A percentile compares a stretch with the other conserved stretches of the same genome.
Evolutionary conservation across 1,140 invertebrate genomes (phyloP).

Genomic region (Watersipora subatra): DNA sequence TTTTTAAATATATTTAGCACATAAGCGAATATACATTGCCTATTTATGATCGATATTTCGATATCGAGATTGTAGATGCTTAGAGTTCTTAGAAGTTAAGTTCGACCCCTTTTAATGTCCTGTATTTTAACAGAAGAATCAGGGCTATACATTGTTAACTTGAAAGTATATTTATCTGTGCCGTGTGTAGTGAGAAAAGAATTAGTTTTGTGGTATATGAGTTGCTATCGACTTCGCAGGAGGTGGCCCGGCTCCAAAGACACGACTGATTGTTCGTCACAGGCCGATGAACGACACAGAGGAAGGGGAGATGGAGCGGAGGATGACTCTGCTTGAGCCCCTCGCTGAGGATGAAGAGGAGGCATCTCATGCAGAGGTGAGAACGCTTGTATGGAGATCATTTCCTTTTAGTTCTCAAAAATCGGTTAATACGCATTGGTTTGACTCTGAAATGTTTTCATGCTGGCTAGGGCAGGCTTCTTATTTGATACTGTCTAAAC

Average conservation of each 20-base stretch:
- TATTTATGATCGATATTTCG: too few species aligned
- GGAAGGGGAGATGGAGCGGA: constrained; percentile 70
- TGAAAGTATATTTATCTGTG: too few species aligned
- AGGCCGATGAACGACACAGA: constrained; percentile 70
- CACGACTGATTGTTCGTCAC: constrained; percentile 75
- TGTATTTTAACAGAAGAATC: too few species aligned
- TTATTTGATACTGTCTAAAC: too few species aligned
- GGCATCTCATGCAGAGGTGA: too few species aligned
- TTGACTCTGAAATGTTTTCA: background rate
- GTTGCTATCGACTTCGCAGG: too few species aligned
- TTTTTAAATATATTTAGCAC: too few species aligned
- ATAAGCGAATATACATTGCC: too few species aligned
- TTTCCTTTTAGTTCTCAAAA: background rate
- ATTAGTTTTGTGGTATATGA: background rate
- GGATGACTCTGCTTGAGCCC: constrained; percentile 59
- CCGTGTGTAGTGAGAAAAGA: background rate
- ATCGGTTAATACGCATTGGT: background rate
- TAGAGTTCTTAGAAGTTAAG: too few species aligned
- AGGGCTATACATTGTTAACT: too few species aligned
- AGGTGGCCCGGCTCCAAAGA: constrained; percentile 52
- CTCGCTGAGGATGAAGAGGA: constrained; percentile 69
- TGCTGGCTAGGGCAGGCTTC: background rate
- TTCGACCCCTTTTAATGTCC: too few species aligned
- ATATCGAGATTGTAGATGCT: too few species aligned
- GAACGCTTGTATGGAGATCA: background rate